Evolutionary conservation across 2,888 invertebrate genomes (phyloP).

Genomic region (Poecilus cupreus): DNA sequence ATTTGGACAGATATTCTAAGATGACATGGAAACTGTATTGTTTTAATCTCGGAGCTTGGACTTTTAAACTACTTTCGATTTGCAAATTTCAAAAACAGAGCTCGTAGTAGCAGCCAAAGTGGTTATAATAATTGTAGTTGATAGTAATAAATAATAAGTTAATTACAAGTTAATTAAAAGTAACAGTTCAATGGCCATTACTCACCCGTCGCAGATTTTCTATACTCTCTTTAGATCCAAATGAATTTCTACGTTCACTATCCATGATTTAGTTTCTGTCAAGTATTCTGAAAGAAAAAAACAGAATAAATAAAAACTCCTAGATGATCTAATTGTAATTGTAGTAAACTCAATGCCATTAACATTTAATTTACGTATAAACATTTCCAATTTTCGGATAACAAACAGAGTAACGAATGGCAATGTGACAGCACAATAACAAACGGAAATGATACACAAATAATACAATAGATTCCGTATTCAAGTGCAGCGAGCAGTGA

Average conservation of each 20-base stretch:
- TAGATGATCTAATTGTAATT: neutral
- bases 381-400: neutral
- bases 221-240: constrained; percentile 53
- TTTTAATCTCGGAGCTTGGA: too few relatives aligned
- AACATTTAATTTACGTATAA: too few relatives aligned
- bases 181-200: too few relatives aligned
- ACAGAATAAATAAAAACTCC: neutral
- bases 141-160: neutral
- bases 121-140: neutral
- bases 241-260: constrained; percentile 50
- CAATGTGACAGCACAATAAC: neutral
- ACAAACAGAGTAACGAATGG: neutral
- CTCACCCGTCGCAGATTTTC: constrained; percentile 48
- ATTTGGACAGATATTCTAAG: too few relatives aligned
- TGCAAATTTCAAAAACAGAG: too few relatives aligned
- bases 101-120: too few relatives aligned
- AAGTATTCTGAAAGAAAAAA: constrained; percentile 18
- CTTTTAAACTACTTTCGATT: too few relatives aligned
- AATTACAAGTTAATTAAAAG: too few relatives aligned
- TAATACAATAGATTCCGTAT: constrained; percentile 9
- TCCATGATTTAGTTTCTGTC: constrained; percentile 36
- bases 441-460: constrained; percentile 12
- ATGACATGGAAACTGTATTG: too few relatives aligned
- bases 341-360: too few relatives aligned
- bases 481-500: constrained; percentile 40